Percentiles rank a stretch among this genome's conserved stretches.
phyloP scores from a whole-genome alignment of 1,140 invertebrate genomes.

The Drosophila prosaltans region DNA sequence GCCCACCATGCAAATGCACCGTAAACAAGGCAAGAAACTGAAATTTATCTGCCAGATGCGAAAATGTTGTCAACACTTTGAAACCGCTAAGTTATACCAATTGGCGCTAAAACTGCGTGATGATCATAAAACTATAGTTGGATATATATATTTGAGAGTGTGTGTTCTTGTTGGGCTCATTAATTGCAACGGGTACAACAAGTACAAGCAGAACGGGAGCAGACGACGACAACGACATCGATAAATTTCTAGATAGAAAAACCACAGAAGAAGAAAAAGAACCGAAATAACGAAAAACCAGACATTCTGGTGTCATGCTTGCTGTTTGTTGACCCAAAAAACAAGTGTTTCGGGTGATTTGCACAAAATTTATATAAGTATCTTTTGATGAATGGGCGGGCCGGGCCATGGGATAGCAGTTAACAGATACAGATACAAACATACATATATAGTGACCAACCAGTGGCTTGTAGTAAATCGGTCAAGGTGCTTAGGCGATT shows the following conservation, averaged over 20 bases:
- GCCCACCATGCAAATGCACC: conserved; percentile 60
- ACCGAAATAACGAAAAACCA: conserved; percentile 21
- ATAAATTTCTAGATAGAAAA: not conserved
- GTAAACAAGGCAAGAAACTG: conserved; percentile 40
- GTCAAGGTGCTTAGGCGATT: conserved; percentile 77
- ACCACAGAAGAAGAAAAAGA: not conserved
- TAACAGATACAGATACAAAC: not conserved
- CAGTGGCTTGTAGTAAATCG: conserved; percentile 44
- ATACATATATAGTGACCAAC: not conserved
- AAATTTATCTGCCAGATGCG: conserved; percentile 60
- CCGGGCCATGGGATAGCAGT: not conserved
- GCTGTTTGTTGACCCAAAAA: conserved; percentile 47
- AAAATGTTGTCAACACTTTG: conserved; percentile 53
- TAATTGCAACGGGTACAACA: conserved; percentile 62
- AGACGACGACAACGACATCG: conserved; percentile 5
- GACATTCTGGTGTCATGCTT: conserved; percentile 33
- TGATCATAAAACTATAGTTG: conserved; percentile 34
- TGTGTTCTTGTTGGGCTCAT: conserved; percentile 46
- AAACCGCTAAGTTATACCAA: conserved; percentile 31
- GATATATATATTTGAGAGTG: not conserved
- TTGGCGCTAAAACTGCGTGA: conserved; percentile 34
- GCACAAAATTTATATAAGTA: conserved; percentile 53
- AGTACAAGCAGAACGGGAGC: conserved; percentile 56
- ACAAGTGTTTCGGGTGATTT: conserved; percentile 68
- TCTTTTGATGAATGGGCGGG: conserved; percentile 24